phyloP scores from a whole-genome alignment of 2,113 vertebrate genomes.

The Tonatia bakeri region DNA sequence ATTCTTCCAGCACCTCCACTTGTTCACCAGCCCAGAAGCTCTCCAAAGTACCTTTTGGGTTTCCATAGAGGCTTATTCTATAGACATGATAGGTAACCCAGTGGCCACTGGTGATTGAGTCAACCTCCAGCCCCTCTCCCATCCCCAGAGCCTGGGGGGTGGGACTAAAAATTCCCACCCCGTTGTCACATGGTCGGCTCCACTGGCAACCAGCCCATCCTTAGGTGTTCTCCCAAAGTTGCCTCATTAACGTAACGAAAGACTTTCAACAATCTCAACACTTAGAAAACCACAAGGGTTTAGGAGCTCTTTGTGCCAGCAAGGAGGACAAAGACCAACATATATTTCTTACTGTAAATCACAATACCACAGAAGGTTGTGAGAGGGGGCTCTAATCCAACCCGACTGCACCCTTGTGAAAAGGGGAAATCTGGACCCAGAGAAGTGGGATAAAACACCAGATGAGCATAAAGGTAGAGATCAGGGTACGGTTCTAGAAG shows the following conservation, averaged over 20 bases:
- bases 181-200: background rate
- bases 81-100: background rate
- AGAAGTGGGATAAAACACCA: background rate
- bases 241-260: background rate
- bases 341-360: background rate
- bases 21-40: background rate
- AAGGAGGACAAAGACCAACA: background rate
- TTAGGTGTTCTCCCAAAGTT: background rate
- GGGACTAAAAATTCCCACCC: background rate
- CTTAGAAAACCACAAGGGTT: background rate
- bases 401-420: background rate
- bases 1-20: background rate
- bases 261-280: background rate
- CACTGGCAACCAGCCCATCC: background rate
- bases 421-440: background rate
- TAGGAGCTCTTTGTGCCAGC: background rate
- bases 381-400: background rate
- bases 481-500: rapidly evolving
- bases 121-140: background rate
- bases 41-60: background rate
- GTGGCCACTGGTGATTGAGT: background rate
- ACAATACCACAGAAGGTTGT: background rate
- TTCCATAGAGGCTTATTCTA: background rate
- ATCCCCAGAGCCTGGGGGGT: background rate
- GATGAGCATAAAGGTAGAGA: background rate